A percentile compares a stretch with the other conserved stretches of the same genome.
Evolutionary conservation across 1,140 invertebrate genomes (phyloP).

Genomic region (Lepidurus packardi): DNA sequence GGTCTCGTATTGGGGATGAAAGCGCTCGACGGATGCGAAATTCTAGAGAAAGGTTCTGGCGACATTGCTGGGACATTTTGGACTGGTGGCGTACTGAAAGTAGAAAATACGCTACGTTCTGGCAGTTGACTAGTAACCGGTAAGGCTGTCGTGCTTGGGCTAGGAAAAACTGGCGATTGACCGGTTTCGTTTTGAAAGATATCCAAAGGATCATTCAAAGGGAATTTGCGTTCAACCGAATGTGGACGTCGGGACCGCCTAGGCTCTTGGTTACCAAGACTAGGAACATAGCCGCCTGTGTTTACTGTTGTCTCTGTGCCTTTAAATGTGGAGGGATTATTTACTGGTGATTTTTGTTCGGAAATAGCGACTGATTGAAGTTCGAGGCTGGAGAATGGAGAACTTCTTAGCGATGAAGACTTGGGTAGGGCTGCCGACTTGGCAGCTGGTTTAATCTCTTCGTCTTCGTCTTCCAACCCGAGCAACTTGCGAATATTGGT

Average conservation of each 20-base stretch:
- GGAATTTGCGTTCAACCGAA: constrained; percentile 9
- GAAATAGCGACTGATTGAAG: background rate
- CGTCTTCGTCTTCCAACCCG: background rate
- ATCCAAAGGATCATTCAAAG: background rate
- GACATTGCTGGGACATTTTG: background rate
- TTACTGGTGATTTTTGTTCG: background rate
- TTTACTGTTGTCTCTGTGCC: background rate
- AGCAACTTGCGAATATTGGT: constrained; percentile 6
- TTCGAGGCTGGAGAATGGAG: background rate
- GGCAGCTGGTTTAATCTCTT: background rate
- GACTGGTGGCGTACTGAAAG: background rate
- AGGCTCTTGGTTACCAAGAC: background rate
- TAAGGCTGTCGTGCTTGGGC: background rate
- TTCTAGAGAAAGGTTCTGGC: background rate
- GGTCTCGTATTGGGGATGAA: background rate
- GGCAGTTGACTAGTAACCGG: background rate
- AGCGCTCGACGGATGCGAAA: too few relatives aligned
- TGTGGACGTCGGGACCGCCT: background rate
- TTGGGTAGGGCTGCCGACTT: background rate
- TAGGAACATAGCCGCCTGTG: background rate
- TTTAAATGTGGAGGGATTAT: background rate
- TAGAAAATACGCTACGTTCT: background rate
- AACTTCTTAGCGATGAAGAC: background rate
- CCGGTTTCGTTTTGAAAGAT: background rate
- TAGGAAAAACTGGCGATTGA: background rate